Conservation (phyloP, 1,140 invertebrate genomes). For the Drosophila varians region DNA sequence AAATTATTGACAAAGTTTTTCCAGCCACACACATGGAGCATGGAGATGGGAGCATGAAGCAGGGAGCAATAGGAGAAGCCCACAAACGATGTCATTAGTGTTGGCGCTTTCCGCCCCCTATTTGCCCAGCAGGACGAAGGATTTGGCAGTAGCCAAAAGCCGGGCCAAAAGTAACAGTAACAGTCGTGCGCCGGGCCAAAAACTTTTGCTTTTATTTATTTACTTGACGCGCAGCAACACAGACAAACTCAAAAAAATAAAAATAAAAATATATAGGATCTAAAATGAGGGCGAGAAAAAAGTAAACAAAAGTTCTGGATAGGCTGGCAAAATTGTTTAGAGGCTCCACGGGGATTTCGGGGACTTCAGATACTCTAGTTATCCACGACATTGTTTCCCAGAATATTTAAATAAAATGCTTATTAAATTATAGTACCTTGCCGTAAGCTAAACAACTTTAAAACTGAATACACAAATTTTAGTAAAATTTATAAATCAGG, state of each 20-base stretch:
- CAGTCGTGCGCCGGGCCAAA: conserved; percentile 61
- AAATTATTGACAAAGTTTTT: conserved; percentile 77
- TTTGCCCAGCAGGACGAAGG: neutral
- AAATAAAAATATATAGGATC: conserved; percentile 10
- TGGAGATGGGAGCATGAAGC: too few relatives aligned
- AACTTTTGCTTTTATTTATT: conserved; percentile 78
- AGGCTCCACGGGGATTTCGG: conserved; percentile 1
- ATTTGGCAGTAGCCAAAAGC: conserved; percentile 14
- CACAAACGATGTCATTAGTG: conserved; percentile 76
- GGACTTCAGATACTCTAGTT: neutral
- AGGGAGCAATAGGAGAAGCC: too few relatives aligned
- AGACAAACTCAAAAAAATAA: conserved; percentile 16
- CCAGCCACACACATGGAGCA: conserved; percentile 54
- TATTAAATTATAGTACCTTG: neutral
- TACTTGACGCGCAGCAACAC: conserved; percentile 54
- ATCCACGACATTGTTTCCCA: neutral
- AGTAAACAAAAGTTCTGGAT: conserved; percentile 49
- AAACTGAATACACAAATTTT: neutral
- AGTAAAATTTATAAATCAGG: too few relatives aligned
- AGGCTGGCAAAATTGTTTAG: conserved; percentile 19
- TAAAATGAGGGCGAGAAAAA: conserved; percentile 21
- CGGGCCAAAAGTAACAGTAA: conserved; percentile 49
- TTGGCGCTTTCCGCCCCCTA: conserved; percentile 46
- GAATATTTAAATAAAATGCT: conserved; percentile 11
- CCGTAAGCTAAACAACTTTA: conserved; percentile 3